Conservation (phyloP, 1,140 invertebrate genomes). For the Lerema accius region DNA sequence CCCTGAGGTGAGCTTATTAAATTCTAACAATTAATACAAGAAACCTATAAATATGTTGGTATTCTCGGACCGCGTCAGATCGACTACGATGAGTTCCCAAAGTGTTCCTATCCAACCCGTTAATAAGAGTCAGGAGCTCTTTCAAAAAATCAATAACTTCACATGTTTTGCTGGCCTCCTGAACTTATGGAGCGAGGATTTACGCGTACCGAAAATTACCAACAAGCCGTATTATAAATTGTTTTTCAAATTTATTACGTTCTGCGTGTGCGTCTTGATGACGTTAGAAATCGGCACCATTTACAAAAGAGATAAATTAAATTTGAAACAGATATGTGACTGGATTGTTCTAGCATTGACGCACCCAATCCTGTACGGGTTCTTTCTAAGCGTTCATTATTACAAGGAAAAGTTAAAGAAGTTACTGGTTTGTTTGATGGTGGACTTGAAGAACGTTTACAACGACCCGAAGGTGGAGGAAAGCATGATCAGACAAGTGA, state of each 20-base stretch:
- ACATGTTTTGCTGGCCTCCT: slow-evolving; percentile 4
- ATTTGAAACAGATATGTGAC: slow-evolving; percentile 43
- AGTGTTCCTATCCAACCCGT: background rate
- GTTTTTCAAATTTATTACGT: slow-evolving; percentile 25
- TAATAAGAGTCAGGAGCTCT: background rate
- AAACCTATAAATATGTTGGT: background rate
- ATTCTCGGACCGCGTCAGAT: too few relatives aligned
- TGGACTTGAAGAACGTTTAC: slow-evolving; percentile 43
- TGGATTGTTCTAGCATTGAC: slow-evolving; percentile 40
- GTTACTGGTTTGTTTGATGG: slow-evolving; percentile 39
- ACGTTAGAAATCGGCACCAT: slow-evolving; percentile 39
- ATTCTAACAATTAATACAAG: too few relatives aligned
- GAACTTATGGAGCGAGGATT: background rate
- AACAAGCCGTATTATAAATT: slow-evolving; percentile 4
- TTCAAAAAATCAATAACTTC: slow-evolving; percentile 1
- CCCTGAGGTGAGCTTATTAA: too few relatives aligned
- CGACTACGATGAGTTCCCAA: background rate
- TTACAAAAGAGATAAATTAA: slow-evolving; percentile 41
- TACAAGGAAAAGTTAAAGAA: slow-evolving; percentile 32
- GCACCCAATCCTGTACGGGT: slow-evolving; percentile 41
- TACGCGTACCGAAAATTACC: background rate
- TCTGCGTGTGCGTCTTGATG: slow-evolving; percentile 37
- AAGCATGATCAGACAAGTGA: slow-evolving; percentile 41
- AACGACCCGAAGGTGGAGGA: slow-evolving; percentile 46
- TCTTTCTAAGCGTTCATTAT: slow-evolving; percentile 34